These are phyloP conservation scores for Apamea anceps DNA, from an alignment of 2,888 invertebrate species.

Conservation along the genomic window DNA sequence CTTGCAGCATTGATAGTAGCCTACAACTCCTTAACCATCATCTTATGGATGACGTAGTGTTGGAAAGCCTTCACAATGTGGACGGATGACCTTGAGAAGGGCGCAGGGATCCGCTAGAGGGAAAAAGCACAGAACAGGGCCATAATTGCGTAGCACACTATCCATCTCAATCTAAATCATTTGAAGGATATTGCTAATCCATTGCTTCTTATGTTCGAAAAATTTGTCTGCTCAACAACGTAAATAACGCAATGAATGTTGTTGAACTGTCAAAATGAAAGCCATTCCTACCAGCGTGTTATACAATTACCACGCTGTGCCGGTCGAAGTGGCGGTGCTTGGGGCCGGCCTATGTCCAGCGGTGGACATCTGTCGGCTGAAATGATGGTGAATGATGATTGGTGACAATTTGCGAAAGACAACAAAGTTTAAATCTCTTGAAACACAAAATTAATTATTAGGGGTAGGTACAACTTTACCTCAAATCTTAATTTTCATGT, in stretches of 20 bases:
- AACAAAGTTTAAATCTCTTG: not conserved
- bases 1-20: too few relatives aligned
- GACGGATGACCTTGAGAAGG: not conserved
- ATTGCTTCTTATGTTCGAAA: too few relatives aligned
- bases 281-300: too few relatives aligned
- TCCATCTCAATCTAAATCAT: too few relatives aligned
- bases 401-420: not conserved
- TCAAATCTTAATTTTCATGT: constrained; percentile 13
- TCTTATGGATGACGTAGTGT: not conserved
- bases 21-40: not conserved
- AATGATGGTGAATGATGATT: not conserved
- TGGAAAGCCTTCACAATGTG: not conserved
- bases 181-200: too few relatives aligned
- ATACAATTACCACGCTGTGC: too few relatives aligned
- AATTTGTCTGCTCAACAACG: too few relatives aligned
- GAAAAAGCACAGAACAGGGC: not conserved
- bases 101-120: not conserved
- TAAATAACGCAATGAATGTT: too few relatives aligned
- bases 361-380: not conserved
- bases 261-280: too few relatives aligned
- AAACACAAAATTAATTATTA: constrained; percentile 11
- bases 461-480: not conserved
- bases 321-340: not conserved
- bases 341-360: not conserved
- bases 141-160: too few relatives aligned